Percentiles rank a stretch among this genome's conserved stretches.
These are phyloP conservation scores for Whitmania pigra DNA, from an alignment of 1,140 invertebrate species.

Conservation along the genomic window DNA sequence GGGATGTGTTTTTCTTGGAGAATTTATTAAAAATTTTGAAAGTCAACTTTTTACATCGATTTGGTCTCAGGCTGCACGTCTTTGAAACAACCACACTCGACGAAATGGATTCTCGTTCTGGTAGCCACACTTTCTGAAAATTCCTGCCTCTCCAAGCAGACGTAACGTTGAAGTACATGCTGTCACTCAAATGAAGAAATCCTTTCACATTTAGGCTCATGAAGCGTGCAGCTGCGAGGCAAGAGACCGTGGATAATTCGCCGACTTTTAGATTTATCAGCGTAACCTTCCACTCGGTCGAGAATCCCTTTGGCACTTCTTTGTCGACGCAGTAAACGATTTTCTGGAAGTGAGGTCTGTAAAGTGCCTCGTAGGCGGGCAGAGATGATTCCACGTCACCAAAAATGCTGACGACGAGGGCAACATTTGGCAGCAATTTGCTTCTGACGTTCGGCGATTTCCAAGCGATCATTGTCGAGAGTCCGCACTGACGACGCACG, in stretches of 20 bases:
- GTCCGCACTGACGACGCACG: constrained; percentile 4
- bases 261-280: constrained; percentile 5
- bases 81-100: not conserved
- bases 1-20: not conserved
- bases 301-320: not conserved
- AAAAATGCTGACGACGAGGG: constrained; percentile 18
- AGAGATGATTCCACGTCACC: constrained; percentile 9
- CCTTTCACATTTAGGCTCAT: not conserved
- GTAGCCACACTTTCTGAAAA: not conserved
- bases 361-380: constrained; percentile 19
- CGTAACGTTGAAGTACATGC: not conserved
- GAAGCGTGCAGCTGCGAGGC: not conserved
- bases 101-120: not conserved
- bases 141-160: not conserved
- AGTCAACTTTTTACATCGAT: not conserved
- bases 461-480: not conserved
- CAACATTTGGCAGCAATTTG: constrained; percentile 9
- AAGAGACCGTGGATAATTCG: not conserved
- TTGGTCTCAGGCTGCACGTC: not conserved
- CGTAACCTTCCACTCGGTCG: constrained; percentile 21
- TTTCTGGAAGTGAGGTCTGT: constrained; percentile 15
- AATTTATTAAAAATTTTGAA: not conserved
- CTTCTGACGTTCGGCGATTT: not conserved
- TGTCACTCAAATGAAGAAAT: not conserved
- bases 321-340: constrained; percentile 22